A percentile compares a stretch with the other conserved stretches of the same genome.
Evolutionary conservation across 2,113 vertebrate genomes (phyloP).

Genomic region (Prolemur simus): DNA sequence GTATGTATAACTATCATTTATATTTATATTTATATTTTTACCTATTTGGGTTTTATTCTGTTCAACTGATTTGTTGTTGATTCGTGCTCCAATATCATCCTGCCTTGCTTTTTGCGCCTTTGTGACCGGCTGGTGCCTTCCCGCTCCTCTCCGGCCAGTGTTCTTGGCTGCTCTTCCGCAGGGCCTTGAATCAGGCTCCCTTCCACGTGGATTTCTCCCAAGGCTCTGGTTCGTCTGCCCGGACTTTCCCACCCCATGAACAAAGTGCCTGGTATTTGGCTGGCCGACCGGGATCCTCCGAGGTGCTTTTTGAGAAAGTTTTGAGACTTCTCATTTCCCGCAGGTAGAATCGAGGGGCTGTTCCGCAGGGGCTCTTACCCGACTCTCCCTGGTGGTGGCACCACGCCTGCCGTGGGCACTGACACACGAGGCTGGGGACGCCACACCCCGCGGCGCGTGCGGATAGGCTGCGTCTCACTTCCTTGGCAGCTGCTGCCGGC

Average conservation of each 20-base stretch:
- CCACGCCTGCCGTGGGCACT: neutral
- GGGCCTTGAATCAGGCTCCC: neutral
- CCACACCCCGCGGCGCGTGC: neutral
- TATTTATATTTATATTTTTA: too few species aligned
- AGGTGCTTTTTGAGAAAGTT: neutral
- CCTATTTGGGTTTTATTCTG: neutral
- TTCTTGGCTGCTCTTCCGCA: neutral
- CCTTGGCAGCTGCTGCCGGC: neutral
- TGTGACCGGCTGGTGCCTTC: neutral
- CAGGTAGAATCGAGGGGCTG: neutral
- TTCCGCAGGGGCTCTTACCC: neutral
- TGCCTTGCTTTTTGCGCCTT: neutral
- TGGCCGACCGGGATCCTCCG: neutral
- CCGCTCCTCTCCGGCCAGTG: neutral
- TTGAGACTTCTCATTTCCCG: neutral
- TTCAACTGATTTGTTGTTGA: neutral
- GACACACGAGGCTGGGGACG: neutral
- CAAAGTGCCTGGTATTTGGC: neutral
- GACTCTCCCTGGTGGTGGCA: rapidly evolving
- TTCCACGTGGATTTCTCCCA: neutral
- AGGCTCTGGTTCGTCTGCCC: neutral
- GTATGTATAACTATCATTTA: neutral
- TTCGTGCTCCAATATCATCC: neutral
- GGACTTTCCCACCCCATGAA: neutral
- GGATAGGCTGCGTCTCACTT: neutral